A percentile compares a stretch with the other conserved stretches of the same genome.
These are phyloP conservation scores for Coregonus ussuriensis DNA, from an alignment of 2,797 vertebrate species.

Conservation along the genomic window DNA sequence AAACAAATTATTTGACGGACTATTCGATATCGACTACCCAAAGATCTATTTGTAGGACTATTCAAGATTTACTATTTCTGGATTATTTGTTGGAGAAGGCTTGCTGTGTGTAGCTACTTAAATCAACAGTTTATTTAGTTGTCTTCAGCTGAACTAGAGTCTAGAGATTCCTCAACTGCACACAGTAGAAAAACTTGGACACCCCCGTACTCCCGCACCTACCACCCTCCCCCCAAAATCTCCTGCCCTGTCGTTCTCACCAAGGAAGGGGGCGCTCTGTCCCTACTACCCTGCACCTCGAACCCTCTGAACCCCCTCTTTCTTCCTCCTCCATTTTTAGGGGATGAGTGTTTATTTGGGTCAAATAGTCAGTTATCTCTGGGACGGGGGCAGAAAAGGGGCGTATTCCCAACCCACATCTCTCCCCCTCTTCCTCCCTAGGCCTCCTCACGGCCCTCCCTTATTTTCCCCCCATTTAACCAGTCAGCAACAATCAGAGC, in stretches of 20 bases:
- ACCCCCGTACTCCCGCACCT: background rate
- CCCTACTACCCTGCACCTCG: background rate
- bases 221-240: background rate
- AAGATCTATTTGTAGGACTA: no score
- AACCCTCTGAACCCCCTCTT: conserved; percentile 15
- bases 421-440: background rate
- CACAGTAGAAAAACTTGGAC: background rate
- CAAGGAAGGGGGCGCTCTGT: conserved; percentile 46
- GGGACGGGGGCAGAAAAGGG: conserved; percentile 50
- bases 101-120: background rate
- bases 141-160: background rate
- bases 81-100: background rate
- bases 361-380: conserved; percentile 79
- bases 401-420: conserved; percentile 40
- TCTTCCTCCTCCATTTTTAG: conserved; percentile 44
- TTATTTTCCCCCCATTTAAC: conserved; percentile 47
- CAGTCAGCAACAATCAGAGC: conserved; percentile 79
- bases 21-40: background rate
- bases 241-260: conserved; percentile 14
- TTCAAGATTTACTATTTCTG: no score
- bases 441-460: background rate
- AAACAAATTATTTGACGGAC: background rate
- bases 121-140: background rate
- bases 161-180: background rate
- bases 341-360: conserved; percentile 75